phyloP scores from a whole-genome alignment of 2,888 invertebrate genomes.

The Drosophila quinaria region DNA sequence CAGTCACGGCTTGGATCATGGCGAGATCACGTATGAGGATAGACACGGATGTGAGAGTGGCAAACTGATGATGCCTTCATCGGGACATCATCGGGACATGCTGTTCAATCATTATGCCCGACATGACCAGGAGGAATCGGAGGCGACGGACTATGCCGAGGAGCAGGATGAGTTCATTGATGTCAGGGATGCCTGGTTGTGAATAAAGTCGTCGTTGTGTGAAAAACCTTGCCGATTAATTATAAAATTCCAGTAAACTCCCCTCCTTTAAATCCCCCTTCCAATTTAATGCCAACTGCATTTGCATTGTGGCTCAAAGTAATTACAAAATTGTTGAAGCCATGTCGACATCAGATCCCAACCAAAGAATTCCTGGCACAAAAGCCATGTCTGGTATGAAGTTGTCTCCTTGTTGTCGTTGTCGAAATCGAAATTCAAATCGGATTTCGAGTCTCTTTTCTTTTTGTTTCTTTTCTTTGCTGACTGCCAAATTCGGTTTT shows the following conservation, averaged over 20 bases:
- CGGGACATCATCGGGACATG: constrained; percentile 76
- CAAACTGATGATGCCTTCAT: constrained; percentile 59
- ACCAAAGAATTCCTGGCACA: constrained; percentile 41
- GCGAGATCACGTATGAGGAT: constrained; percentile 79
- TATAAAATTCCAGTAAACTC: constrained; percentile 68
- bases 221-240: constrained; percentile 67
- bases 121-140: constrained; percentile 69
- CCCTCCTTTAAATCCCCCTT: background rate
- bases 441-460: constrained; percentile 32
- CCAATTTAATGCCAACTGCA: constrained; percentile 22
- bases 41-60: constrained; percentile 71
- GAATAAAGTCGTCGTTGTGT: constrained; percentile 61
- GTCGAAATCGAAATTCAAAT: constrained; percentile 58
- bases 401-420: constrained; percentile 44
- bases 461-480: constrained; percentile 24
- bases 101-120: constrained; percentile 84
- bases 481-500: constrained; percentile 49
- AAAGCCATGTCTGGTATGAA: constrained; percentile 42
- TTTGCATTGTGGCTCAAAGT: constrained; percentile 67
- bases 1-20: constrained; percentile 71
- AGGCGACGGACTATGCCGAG: constrained; percentile 63
- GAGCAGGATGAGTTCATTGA: constrained; percentile 75
- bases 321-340: constrained; percentile 70
- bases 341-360: constrained; percentile 47
- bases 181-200: constrained; percentile 75